A percentile compares a stretch with the other conserved stretches of the same genome.
Conservation (phyloP, 2,888 invertebrate species). For the Xylota sylvarum region DNA sequence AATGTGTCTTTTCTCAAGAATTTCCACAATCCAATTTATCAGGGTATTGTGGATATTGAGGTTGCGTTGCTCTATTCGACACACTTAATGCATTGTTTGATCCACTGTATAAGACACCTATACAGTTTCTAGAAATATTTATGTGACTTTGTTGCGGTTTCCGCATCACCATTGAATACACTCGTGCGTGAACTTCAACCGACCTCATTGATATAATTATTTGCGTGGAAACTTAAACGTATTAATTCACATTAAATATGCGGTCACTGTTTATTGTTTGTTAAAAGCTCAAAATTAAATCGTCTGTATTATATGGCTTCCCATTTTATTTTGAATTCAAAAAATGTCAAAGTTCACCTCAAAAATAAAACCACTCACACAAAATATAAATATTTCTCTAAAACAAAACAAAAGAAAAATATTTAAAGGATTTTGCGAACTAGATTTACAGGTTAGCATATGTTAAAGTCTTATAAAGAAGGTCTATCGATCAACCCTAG, state of each 20-base stretch:
- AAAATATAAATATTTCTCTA: too few relatives aligned
- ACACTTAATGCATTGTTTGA: neutral
- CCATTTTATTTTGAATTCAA: neutral
- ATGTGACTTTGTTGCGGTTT: slow-evolving; percentile 4
- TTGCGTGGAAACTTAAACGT: slow-evolving; percentile 7
- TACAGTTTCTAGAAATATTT: neutral
- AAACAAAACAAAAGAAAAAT: too few relatives aligned
- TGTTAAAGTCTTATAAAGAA: too few relatives aligned
- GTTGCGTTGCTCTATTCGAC: too few relatives aligned
- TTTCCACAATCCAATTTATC: too few relatives aligned
- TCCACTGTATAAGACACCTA: neutral
- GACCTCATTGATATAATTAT: slow-evolving; percentile 8
- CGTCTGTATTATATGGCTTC: neutral
- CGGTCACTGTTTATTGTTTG: slow-evolving; percentile 18
- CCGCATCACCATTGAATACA: neutral
- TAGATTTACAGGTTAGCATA: too few relatives aligned
- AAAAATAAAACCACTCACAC: neutral
- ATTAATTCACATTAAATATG: slow-evolving; percentile 34
- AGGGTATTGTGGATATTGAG: too few relatives aligned
- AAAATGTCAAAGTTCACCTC: neutral
- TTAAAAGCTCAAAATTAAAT: slow-evolving; percentile 1
- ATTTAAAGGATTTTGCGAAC: too few relatives aligned
- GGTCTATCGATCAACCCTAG: too few relatives aligned
- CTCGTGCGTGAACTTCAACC: slow-evolving; percentile 1
- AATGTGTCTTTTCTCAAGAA: too few relatives aligned